phyloP scores from a whole-genome alignment of 2,797 vertebrate genomes.

The Lagorchestes hirsutus region DNA sequence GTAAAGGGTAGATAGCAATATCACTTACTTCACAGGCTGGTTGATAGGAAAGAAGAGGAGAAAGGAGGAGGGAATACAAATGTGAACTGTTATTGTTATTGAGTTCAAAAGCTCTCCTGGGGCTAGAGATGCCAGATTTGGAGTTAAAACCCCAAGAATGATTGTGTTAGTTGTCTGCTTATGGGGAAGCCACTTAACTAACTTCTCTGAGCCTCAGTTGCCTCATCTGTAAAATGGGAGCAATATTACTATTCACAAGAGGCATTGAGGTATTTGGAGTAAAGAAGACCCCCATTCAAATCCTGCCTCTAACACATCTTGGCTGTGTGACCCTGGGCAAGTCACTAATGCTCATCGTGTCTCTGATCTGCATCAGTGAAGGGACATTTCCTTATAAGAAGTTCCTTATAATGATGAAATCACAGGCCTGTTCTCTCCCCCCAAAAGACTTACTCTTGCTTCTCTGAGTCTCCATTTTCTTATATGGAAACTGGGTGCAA shows the following conservation, averaged over 20 bases:
- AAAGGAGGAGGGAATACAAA: neutral
- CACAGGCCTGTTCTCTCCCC: too few relatives aligned
- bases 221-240: neutral
- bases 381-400: neutral
- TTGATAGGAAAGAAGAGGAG: neutral
- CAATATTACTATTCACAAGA: neutral
- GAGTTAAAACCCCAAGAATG: neutral
- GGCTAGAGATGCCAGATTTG: neutral
- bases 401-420: too few relatives aligned
- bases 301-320: neutral
- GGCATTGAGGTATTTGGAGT: neutral
- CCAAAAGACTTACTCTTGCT: too few relatives aligned
- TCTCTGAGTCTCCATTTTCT: too few relatives aligned
- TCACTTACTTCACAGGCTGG: neutral
- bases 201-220: neutral
- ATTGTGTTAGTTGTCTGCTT: neutral
- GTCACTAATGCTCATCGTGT: neutral
- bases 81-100: neutral
- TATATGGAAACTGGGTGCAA: too few relatives aligned
- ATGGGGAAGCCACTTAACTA: neutral
- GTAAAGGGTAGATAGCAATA: neutral
- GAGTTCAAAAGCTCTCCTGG: neutral
- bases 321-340: slow-evolving; percentile 4
- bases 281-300: neutral
- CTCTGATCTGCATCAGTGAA: neutral